These are phyloP conservation scores for Lineus longissimus DNA, from an alignment of 1,140 invertebrate genomes.

Conservation along the genomic window DNA sequence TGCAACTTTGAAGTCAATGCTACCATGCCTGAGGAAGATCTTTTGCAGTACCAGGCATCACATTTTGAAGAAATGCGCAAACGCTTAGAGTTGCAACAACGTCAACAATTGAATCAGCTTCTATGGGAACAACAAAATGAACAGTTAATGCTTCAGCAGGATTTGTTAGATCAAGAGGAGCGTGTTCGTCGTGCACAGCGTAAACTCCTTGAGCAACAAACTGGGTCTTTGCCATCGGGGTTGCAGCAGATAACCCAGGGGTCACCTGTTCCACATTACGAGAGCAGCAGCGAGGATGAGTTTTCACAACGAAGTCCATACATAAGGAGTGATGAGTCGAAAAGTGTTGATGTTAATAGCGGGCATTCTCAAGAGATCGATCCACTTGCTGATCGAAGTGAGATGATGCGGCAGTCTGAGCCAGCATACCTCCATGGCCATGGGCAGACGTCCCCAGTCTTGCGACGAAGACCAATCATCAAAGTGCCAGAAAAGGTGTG, in stretches of 20 bases:
- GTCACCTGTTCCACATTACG: not conserved
- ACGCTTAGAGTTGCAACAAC: conserved; percentile 9
- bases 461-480: not conserved
- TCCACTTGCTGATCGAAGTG: too few species aligned
- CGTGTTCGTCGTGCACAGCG: not conserved
- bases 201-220: not conserved
- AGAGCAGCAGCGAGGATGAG: not conserved
- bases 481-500: not conserved
- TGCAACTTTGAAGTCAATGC: not conserved
- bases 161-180: not conserved
- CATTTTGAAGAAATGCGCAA: conserved; percentile 28
- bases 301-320: not conserved
- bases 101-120: not conserved
- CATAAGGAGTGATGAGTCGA: not conserved
- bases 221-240: not conserved
- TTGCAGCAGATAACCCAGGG: not conserved
- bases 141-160: conserved; percentile 29
- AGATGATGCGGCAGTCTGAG: not conserved
- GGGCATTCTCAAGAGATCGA: not conserved
- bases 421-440: not conserved
- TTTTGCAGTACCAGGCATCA: conserved; percentile 24
- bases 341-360: not conserved
- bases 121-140: conserved; percentile 12
- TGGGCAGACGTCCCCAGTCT: not conserved
- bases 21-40: conserved; percentile 21